These are phyloP conservation scores for Montipora cactus DNA, from an alignment of 64 coral and sea anemone genomes.

Conservation along the genomic window DNA sequence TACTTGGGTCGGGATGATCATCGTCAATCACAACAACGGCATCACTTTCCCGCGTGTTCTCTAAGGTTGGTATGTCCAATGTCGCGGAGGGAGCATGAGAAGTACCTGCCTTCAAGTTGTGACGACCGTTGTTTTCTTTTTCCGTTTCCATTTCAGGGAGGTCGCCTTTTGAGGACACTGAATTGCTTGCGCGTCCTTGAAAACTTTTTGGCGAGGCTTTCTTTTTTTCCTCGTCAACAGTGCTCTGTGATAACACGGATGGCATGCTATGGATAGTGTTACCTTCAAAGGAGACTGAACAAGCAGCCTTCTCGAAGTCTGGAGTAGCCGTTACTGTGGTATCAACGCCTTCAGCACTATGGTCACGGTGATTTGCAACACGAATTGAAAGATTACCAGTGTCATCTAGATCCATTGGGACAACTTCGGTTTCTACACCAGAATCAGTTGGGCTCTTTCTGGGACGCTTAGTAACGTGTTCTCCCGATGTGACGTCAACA, in stretches of 20 bases:
- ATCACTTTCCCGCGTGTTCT: too few species aligned
- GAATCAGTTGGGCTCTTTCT: background rate
- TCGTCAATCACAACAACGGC: slow-evolving; percentile 37
- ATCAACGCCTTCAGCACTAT: background rate
- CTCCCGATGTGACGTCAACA: background rate
- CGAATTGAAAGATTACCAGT: background rate
- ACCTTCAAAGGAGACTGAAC: background rate
- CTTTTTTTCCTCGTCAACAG: too few species aligned
- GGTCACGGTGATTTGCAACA: background rate
- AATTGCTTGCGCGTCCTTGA: too few species aligned
- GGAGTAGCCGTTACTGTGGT: background rate
- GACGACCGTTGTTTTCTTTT: too few species aligned
- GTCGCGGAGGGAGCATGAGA: too few species aligned
- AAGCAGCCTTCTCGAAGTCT: background rate
- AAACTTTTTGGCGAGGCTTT: too few species aligned
- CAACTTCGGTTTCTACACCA: background rate
- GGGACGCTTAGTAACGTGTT: background rate
- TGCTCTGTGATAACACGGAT: background rate
- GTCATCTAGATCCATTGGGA: background rate
- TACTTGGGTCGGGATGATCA: slow-evolving; percentile 34
- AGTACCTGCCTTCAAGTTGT: too few species aligned
- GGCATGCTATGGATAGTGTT: background rate
- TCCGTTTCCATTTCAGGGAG: too few species aligned
- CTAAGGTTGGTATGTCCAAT: too few species aligned
- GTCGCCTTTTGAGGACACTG: too few species aligned